Conservation (phyloP, 2,113 vertebrate genomes). For the Poeciliopsis prolifica region DNA sequence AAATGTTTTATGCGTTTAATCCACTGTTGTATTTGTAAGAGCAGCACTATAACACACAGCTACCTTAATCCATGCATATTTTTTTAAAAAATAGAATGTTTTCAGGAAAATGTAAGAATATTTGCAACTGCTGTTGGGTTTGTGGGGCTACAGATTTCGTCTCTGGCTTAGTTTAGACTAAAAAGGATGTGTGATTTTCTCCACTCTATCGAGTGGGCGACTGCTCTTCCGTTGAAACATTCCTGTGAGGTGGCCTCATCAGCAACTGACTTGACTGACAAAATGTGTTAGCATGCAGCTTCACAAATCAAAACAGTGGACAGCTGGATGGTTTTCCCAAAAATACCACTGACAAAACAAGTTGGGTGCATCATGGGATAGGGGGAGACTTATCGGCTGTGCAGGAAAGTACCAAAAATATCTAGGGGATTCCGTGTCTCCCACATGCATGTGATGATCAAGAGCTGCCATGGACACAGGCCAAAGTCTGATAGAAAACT, state of each 20-base stretch:
- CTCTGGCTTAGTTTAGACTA: background rate
- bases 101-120: conserved; percentile 29
- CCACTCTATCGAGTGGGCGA: conserved; percentile 13
- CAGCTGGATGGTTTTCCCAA: conserved; percentile 10
- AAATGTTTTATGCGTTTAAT: background rate
- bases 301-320: conserved; percentile 18
- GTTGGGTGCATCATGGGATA: background rate
- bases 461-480: background rate
- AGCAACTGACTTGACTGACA: conserved; percentile 8
- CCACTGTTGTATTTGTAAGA: conserved; percentile 16
- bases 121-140: too few relatives aligned
- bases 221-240: conserved; percentile 45
- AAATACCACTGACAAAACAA: conserved; percentile 20
- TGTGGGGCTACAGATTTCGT: too few relatives aligned
- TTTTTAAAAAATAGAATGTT: background rate
- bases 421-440: background rate
- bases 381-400: background rate
- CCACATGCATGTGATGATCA: background rate
- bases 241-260: conserved; percentile 48
- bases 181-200: conserved; percentile 27
- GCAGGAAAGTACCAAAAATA: background rate
- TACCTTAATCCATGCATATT: conserved; percentile 19
- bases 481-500: background rate
- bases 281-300: conserved; percentile 24
- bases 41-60: background rate